phyloP scores from a whole-genome alignment of 2,113 vertebrate genomes.

The Orientallactaga bullata region DNA sequence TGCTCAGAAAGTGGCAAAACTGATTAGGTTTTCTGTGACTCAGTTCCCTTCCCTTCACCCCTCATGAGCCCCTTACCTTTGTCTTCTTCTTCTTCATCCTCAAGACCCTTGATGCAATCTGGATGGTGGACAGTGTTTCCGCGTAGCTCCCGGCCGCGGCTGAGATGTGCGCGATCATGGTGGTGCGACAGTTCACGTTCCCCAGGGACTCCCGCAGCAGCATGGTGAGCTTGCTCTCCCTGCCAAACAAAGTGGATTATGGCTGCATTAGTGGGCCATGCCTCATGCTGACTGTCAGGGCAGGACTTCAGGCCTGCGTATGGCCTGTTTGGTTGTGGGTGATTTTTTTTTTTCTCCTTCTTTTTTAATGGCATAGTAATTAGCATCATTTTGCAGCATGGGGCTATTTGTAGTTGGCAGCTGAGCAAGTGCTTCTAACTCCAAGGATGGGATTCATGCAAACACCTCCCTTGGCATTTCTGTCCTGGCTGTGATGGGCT shows the following conservation, averaged over 20 bases:
- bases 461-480: conserved; percentile 36
- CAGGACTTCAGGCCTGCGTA: conserved; percentile 67
- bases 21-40: neutral
- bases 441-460: conserved; percentile 35
- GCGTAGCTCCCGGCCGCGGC: conserved; percentile 94
- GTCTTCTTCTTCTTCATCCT: conserved; percentile 99
- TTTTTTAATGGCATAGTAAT: conserved; percentile 84
- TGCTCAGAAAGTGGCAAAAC: neutral
- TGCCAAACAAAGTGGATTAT: conserved; percentile 88
- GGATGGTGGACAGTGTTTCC: conserved; percentile 97
- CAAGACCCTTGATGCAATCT: conserved; percentile 96
- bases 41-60: neutral
- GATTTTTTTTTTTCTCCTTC: neutral
- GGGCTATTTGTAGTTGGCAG: conserved; percentile 66
- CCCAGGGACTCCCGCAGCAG: conserved; percentile 98
- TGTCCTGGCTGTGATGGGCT: neutral
- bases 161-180: conserved; percentile 99
- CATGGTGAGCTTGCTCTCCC: conserved; percentile 99
- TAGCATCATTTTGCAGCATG: conserved; percentile 71
- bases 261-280: conserved; percentile 83
- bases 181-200: conserved; percentile 99
- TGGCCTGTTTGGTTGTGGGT: conserved; percentile 64
- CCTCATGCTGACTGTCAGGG: conserved; percentile 75
- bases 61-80: conserved; percentile 90
- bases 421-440: conserved; percentile 62